phyloP scores from a whole-genome alignment of 2,888 invertebrate genomes.

The Eupithecia subfuscata region DNA sequence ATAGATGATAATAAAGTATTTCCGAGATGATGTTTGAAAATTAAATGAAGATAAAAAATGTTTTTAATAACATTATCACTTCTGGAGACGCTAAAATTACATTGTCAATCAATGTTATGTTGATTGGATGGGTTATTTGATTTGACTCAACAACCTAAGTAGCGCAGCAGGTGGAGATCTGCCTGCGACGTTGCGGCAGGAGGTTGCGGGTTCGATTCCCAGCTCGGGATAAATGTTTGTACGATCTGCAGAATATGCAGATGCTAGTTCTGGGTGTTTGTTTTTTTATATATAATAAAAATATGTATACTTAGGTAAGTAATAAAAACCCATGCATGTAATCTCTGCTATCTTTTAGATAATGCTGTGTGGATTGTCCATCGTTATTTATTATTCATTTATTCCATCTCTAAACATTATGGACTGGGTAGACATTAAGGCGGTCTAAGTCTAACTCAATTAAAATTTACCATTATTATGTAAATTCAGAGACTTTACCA shows the following conservation, averaged over 20 bases:
- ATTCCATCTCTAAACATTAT: no score
- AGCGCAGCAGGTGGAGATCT: neutral
- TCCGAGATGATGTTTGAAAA: neutral
- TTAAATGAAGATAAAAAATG: neutral
- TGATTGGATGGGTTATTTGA: slow-evolving; percentile 4
- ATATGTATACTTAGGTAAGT: no score
- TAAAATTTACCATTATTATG: no score
- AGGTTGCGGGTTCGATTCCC: neutral
- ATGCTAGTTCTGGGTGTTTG: no score
- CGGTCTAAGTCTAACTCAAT: no score
- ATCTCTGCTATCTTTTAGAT: no score
- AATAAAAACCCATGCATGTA: no score
- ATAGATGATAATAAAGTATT: slow-evolving; percentile 1
- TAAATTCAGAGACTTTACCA: neutral
- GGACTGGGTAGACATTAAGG: no score
- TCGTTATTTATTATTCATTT: no score
- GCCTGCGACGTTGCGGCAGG: neutral
- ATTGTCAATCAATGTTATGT: slow-evolving; percentile 5
- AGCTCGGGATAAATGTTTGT: neutral
- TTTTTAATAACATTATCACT: slow-evolving; percentile 2
- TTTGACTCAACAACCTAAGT: neutral
- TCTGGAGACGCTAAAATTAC: neutral
- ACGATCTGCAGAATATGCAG: neutral
- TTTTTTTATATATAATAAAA: no score
- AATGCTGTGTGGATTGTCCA: no score